Percentiles rank a stretch among this genome's conserved stretches.
Evolutionary conservation across 2,888 invertebrate species (phyloP).

Genomic region (Drosophila koepferae): DNA sequence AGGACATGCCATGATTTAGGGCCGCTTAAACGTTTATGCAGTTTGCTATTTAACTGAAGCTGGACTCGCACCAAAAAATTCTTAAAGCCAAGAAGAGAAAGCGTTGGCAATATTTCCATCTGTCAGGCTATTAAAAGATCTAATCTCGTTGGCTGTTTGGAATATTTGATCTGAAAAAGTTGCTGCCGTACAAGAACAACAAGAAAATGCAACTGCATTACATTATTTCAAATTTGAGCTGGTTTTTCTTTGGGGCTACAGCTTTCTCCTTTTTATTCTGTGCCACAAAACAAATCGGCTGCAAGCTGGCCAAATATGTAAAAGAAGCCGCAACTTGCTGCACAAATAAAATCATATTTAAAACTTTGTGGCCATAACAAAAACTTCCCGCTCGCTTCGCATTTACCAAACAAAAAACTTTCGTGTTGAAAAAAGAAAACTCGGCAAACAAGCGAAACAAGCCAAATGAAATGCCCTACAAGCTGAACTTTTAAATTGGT

Average conservation of each 20-base stretch:
- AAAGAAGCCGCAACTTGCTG: slow-evolving; percentile 61
- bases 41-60: slow-evolving; percentile 46
- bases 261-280: slow-evolving; percentile 32
- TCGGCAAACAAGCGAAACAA: slow-evolving; percentile 41
- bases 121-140: slow-evolving; percentile 27
- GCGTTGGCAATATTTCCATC: slow-evolving; percentile 24
- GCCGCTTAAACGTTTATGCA: slow-evolving; percentile 62
- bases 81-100: slow-evolving; percentile 23
- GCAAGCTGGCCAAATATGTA: slow-evolving; percentile 63
- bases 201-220: slow-evolving; percentile 29
- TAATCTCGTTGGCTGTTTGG: slow-evolving; percentile 22
- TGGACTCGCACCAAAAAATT: slow-evolving; percentile 22
- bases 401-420: slow-evolving; percentile 68
- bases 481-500: slow-evolving; percentile 73
- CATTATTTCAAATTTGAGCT: slow-evolving; percentile 53
- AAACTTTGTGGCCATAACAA: slow-evolving; percentile 62
- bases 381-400: slow-evolving; percentile 38
- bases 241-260: slow-evolving; percentile 17
- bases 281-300: slow-evolving; percentile 54
- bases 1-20: slow-evolving; percentile 65
- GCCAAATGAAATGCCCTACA: slow-evolving; percentile 46
- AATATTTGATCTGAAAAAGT: slow-evolving; percentile 25
- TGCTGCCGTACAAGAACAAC: slow-evolving; percentile 8
- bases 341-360: slow-evolving; percentile 77
- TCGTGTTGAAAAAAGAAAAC: slow-evolving; percentile 58